Base-by-base conservation (phyloP, 2,888 invertebrate species). In the Andrena fulva region DNA sequence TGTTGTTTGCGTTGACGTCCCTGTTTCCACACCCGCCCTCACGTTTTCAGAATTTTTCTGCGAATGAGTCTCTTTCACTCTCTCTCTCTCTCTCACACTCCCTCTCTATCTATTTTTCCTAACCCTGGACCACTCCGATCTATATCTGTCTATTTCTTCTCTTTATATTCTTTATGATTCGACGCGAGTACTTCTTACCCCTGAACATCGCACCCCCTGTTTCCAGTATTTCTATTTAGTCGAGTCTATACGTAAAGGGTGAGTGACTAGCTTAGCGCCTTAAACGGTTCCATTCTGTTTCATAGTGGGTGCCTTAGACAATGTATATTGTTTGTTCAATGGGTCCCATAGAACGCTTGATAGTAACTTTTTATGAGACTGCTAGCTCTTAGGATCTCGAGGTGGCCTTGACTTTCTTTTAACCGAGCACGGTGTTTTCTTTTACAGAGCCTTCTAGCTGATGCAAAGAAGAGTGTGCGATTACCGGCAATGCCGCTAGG, bases 1-100 rank as follows among this genome's bases (percentile, higher is more conserved):
- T 74, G 82, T 82, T 87, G 29, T 60, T 69, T 86, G 63, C 79
- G 75, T 84, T 82, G 48, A 69, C 35, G 59, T 48, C 64, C 42
- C 66, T 70, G 54, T 73, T 77, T 59, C 31, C 27, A n/a, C 54
- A 20, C 59, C 42, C 42, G 16, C 62, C 64, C 66, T 64, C 62
- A 52, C 54, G 67, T 84, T 71, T 59, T 60, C 24, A 60, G 42
- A 67, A 62, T 72, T 27, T 35, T 48, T 74, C 35, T 72, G 10
- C 63, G 20, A 42, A 62, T 56, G 12, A 29, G n/a, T 73, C n/a
- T 81, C 91, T 31, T 0, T 59, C 60, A 54, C 20, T 52, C 12
- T 48, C 6, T 68, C 10, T 81, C 91, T 70, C 59, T 74, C 12
- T 71, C 67, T 70, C 52, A 48, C 42, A 56, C 48, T 27, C 60